Percentiles rank a stretch among this genome's conserved stretches.
Conservation (phyloP, 2,888 invertebrate species). For the Drosophila sordidula region DNA sequence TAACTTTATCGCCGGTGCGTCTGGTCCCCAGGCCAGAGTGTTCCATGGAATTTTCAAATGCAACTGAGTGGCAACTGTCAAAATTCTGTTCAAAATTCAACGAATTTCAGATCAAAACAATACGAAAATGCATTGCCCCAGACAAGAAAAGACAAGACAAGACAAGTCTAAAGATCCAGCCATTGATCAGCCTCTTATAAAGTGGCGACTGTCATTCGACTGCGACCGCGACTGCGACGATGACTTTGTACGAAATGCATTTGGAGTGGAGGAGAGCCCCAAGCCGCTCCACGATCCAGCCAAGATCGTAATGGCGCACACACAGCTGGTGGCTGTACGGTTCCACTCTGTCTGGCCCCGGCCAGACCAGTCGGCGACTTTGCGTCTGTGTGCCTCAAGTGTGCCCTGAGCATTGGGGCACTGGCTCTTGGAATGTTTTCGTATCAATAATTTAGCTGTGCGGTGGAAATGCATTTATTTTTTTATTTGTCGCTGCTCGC, state of each 20-base stretch:
- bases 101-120: constrained; percentile 82
- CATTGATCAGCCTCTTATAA: constrained; percentile 79
- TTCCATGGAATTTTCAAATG: constrained; percentile 73
- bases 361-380: constrained; percentile 79
- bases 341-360: constrained; percentile 78
- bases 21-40: constrained; percentile 19
- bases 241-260: constrained; percentile 78
- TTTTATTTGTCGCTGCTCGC: constrained; percentile 72
- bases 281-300: constrained; percentile 38
- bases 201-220: constrained; percentile 79
- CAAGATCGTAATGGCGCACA: constrained; percentile 36
- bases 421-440: constrained; percentile 65
- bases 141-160: constrained; percentile 48
- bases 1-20: constrained; percentile 68
- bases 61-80: constrained; percentile 77
- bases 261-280: constrained; percentile 56
- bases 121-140: constrained; percentile 79
- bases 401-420: constrained; percentile 14
- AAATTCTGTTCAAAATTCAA: constrained; percentile 76
- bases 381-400: constrained; percentile 21
- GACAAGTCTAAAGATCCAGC: constrained; percentile 61
- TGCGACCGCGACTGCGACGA: constrained; percentile 62
- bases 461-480: constrained; percentile 51
- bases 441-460: constrained; percentile 58
- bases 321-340: constrained; percentile 70